phyloP scores from a whole-genome alignment of 2,888 invertebrate genomes.

The Lasius fuliginosus region DNA sequence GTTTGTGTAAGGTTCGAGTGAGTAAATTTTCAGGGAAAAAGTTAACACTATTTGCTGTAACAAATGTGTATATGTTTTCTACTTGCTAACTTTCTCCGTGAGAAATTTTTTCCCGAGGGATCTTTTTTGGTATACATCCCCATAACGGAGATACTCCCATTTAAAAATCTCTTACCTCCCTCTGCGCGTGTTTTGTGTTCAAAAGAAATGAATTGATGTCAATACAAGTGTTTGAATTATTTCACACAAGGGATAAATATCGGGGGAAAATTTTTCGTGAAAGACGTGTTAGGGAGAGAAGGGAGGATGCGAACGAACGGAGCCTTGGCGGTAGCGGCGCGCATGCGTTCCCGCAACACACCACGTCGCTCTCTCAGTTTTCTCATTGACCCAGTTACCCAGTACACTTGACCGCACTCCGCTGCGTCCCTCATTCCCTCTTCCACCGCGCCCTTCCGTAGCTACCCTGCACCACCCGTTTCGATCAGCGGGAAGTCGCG shows the following conservation, averaged over 20 bases:
- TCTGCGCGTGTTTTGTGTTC: background rate
- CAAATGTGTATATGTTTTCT: slow-evolving; percentile 5
- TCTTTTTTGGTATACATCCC: background rate
- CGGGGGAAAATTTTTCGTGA: slow-evolving; percentile 6
- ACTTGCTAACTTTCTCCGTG: background rate
- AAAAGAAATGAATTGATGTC: slow-evolving; percentile 13
- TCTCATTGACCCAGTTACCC: slow-evolving; percentile 86
- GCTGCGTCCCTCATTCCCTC: slow-evolving; percentile 74
- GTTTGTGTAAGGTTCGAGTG: background rate
- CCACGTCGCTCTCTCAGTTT: slow-evolving; percentile 68
- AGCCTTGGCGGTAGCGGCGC: background rate
- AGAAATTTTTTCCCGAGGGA: background rate
- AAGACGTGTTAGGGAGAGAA: background rate
- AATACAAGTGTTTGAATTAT: slow-evolving; percentile 9
- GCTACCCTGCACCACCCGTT: slow-evolving; percentile 65
- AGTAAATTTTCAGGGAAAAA: background rate
- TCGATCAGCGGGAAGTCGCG: slow-evolving; percentile 53
- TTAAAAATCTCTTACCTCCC: background rate
- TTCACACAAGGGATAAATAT: background rate
- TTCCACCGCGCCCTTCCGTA: slow-evolving; percentile 49
- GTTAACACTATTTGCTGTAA: background rate
- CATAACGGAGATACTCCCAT: background rate
- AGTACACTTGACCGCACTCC: slow-evolving; percentile 86
- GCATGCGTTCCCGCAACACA: slow-evolving; percentile 68
- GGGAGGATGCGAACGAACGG: background rate